A percentile compares a stretch with the other conserved stretches of the same genome.
Evolutionary conservation across 30 jellyfish, hydroid and myxozoan genomes (phyloP).

Genomic region (Catostylus mosaicus): DNA sequence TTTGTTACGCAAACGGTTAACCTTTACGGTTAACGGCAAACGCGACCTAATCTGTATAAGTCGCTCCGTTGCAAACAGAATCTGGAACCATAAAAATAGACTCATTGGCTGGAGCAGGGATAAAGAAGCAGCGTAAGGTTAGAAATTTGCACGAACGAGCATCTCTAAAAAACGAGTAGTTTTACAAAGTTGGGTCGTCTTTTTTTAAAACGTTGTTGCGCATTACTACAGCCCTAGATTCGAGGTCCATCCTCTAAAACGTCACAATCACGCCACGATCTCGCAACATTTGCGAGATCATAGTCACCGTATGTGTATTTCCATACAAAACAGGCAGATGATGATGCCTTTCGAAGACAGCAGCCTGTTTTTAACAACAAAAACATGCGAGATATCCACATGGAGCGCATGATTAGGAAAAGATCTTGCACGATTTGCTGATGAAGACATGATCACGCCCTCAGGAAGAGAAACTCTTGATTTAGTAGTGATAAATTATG

Average conservation of each 20-base stretch:
- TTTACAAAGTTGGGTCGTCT: no score
- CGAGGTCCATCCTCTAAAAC: not conserved
- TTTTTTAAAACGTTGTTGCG: not conserved
- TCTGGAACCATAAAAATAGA: no score
- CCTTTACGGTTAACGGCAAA: no score
- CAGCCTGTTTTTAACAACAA: not conserved
- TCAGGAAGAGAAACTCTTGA: not conserved
- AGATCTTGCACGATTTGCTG: not conserved
- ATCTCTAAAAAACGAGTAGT: no score
- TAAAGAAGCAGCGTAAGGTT: no score
- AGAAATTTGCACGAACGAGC: no score
- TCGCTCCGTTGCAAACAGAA: no score
- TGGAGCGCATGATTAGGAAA: not conserved
- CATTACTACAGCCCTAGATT: not conserved
- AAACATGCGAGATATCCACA: not conserved
- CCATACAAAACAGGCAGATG: not conserved
- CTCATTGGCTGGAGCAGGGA: no score
- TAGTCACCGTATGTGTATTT: not conserved
- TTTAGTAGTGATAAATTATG: conserved; percentile 6
- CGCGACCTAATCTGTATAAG: no score
- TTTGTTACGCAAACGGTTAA: no score
- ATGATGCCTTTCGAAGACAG: not conserved
- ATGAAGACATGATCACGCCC: conserved; percentile 8
- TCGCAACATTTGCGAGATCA: not conserved
- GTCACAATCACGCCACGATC: not conserved